Evolutionary conservation across 1,140 invertebrate genomes (phyloP).

Genomic region (Cephus cinctus): DNA sequence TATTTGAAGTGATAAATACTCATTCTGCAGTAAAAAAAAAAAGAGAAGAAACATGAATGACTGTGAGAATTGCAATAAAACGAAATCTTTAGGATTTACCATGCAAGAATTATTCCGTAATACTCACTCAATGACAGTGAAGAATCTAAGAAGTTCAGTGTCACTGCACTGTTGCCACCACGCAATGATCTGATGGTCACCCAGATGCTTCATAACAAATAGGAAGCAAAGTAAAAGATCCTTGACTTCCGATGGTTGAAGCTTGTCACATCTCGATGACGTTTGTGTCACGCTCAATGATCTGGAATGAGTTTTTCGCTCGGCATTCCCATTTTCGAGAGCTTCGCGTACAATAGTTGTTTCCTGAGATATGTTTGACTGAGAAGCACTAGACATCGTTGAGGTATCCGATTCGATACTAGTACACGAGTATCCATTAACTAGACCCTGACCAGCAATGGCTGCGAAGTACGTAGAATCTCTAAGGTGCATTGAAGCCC

Average conservation of each 20-base stretch:
- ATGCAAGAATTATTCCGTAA: conserved; percentile 41
- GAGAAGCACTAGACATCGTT: conserved; percentile 59
- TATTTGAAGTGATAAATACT: conserved; percentile 89
- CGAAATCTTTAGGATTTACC: too few species aligned
- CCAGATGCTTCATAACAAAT: conserved; percentile 87
- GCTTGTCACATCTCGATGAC: conserved; percentile 69
- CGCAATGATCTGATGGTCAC: conserved; percentile 82
- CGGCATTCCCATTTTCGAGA: conserved; percentile 40
- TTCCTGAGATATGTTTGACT: conserved; percentile 64
- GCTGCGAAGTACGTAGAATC: conserved; percentile 76
- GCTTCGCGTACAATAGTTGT: conserved; percentile 60
- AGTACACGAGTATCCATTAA: conserved; percentile 57
- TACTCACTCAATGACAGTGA: conserved; percentile 77
- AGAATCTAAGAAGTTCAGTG: conserved; percentile 75
- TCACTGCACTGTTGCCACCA: conserved; percentile 87
- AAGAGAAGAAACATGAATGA: too few species aligned
- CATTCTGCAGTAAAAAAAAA: conserved; percentile 59
- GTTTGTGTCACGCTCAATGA: conserved; percentile 62
- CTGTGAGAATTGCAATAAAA: too few species aligned
- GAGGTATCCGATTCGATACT: conserved; percentile 67
- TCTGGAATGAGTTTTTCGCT: conserved; percentile 48
- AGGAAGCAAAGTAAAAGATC: conserved; percentile 89
- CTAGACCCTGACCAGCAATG: conserved; percentile 71
- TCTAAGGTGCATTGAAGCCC: conserved; percentile 62
- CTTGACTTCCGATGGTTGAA: conserved; percentile 73